Evolutionary conservation across 53 echinoderm and acorn worm genomes (phyloP).

Genomic region (Arbacia lixula): DNA sequence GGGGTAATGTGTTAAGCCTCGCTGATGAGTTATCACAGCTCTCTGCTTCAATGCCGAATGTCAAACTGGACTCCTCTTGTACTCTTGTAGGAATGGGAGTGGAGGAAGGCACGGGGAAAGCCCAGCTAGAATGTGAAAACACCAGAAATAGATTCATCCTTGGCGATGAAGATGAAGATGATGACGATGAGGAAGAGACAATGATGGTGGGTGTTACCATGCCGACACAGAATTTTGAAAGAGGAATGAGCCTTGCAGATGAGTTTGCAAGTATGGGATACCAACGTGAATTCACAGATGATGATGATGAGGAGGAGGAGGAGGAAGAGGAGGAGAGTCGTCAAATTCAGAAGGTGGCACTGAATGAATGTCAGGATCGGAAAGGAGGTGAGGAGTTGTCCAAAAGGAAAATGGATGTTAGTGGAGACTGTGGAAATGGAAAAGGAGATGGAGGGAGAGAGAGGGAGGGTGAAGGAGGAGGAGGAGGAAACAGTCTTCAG

Average conservation of each 20-base stretch:
- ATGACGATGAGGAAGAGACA: conserved; percentile 23
- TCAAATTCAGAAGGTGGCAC: too few relatives aligned
- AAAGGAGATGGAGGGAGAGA: conserved; percentile 7
- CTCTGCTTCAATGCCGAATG: background rate
- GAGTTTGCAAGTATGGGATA: conserved; percentile 39
- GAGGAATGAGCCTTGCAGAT: conserved; percentile 46
- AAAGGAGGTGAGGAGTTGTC: too few relatives aligned
- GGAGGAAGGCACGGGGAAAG: background rate
- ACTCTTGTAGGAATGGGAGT: background rate
- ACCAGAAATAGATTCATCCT: conserved; percentile 1
- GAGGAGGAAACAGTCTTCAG: background rate
- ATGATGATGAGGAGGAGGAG: conserved; percentile 18
- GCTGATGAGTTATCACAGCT: conserved; percentile 32
- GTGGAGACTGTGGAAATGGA: background rate
- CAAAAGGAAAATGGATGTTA: background rate
- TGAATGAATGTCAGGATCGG: too few relatives aligned
- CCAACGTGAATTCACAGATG: conserved; percentile 7
- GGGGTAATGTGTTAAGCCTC: conserved; percentile 9
- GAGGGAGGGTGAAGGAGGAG: conserved; percentile 14
- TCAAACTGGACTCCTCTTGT: conserved; percentile 20
- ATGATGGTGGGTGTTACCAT: conserved; percentile 43
- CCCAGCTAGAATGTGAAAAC: background rate
- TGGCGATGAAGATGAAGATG: conserved; percentile 16
- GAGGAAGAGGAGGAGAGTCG: conserved; percentile 7
- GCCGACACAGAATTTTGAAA: conserved; percentile 16